phyloP scores from a whole-genome alignment of 2,113 vertebrate genomes.

The Microtus ochrogaster region DNA sequence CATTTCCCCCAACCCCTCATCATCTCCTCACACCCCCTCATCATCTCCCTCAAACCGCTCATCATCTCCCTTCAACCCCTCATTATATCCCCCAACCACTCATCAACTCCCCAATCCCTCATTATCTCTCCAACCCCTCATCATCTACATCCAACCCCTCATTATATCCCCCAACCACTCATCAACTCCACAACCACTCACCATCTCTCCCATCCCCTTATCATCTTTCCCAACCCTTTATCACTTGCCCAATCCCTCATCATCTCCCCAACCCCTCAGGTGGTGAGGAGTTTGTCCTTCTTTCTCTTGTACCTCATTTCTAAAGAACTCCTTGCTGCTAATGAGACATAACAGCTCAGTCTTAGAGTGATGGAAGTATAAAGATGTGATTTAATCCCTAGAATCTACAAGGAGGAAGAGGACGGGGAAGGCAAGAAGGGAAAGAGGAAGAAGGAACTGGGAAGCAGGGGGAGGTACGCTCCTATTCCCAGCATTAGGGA shows the following conservation, averaged over 20 bases:
- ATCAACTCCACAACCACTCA: too few relatives aligned
- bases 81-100: not conserved
- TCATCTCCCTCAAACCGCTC: too few relatives aligned
- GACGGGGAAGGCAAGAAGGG: not conserved
- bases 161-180: not conserved
- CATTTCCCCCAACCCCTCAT: not conserved
- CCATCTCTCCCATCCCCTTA: not conserved
- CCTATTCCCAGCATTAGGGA: not conserved
- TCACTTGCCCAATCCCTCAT: too few relatives aligned
- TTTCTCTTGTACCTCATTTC: not conserved
- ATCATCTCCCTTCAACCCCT: too few relatives aligned
- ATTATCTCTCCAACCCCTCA: accelerated
- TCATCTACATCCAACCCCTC: not conserved
- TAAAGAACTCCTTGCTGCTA: not conserved
- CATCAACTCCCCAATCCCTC: not conserved
- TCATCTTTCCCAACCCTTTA: too few relatives aligned
- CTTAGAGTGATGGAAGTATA: not conserved
- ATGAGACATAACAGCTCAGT: not conserved
- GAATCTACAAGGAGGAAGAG: not conserved
- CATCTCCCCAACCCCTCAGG: too few relatives aligned
- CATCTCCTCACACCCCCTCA: not conserved
- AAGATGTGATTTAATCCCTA: not conserved
- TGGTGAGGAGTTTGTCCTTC: not conserved
- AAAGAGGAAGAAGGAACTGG: not conserved
- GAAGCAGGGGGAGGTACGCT: not conserved